Base-by-base conservation (phyloP, 2,797 vertebrate genomes). In the Myripristis jacobus region DNA sequence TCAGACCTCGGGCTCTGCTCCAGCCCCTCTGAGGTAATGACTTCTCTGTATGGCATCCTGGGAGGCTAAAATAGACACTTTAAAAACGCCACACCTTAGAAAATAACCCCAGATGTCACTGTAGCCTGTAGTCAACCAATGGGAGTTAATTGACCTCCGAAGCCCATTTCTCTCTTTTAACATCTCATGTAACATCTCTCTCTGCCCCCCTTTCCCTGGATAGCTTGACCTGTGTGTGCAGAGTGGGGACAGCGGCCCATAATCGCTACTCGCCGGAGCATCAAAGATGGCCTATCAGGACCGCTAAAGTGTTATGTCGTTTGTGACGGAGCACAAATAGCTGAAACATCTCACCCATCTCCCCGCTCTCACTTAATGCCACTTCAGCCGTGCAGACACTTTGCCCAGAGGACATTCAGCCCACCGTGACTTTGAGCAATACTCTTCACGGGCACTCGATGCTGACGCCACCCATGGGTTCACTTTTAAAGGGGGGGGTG, bases 131-230 rank as follows among this genome's bases (percentile, higher is more conserved):
- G 77, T 74, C 73, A 57, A 53, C 57, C 16, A 1, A 21, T 2
- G 16, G 66, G 56, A 77, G 75, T 70, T 88, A 88, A 90, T 87
- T 87, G 71, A 43, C 62, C 78, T 76, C 64, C 50, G 38, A 73
- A 66, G 79, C 24, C 57, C 29, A 83, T 85, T 79, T 80, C 22
- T 54, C 38, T 62, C 66, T 58, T 80, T 70, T n/a, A 77, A 43
- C 36, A 36, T 58, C 44, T 53, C 57, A 75, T 74, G 68, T 60
- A 65, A 52, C 67, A 73, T 73, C 53, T 70, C 51, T 58, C 54
- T 74, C 70, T 52, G 47, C 56, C 54, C 68, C 38, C 21, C 24
- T 52, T 73, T 36, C 65, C 65, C 50, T 76, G 66, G 73, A 79
- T 57, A 44, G 72, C 67, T 75, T 86, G 84, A 87, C 81, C 80